Base-by-base conservation (phyloP, 2,888 invertebrate genomes). In the Sclerodermus sp. region DNA sequence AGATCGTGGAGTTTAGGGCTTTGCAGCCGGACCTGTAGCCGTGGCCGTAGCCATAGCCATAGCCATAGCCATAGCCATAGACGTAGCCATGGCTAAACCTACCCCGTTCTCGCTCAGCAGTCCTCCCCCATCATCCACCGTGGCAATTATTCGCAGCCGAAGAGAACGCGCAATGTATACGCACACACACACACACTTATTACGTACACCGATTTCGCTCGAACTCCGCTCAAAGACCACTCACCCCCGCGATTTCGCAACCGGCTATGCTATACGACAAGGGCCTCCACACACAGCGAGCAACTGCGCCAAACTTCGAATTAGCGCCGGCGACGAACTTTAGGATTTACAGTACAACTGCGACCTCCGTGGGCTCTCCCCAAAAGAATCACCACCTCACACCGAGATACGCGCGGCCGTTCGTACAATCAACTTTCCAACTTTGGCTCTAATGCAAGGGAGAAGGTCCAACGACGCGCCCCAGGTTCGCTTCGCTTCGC, bases 271-370 rank as follows among this genome's bases (percentile, higher is more conserved):
- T 23, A 23, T 23, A 23, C 4, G 3, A 23, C 8, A 23, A 5
- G 23, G 8, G 23, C 23, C 23, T 5, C 23, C 8, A 23, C 8
- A 23, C 23, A n/a, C n/a, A n/a, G 36, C 46, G 58, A 49, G 52
- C 62, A 60, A 63, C 58, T 64, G 57, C 59, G 56, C 58, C 64
- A 59, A 69, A 66, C 65, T 68, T 66, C 53, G 61, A 66, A 66
- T 67, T 68, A 68, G 61, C 62, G 50, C 42, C 58, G 57, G 42
- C 58, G 58, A 63, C 60, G 57, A 73, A 70, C 62, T 68, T 60
- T 23, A 57, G 62, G 66, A 71, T 73, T 70, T 69, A 71, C 71
- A 67, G 67, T 73, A 68, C 66, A 68, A 71, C 66, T 67, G 57
- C 57, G 64, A 64, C 64, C 62, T 55, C 58, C 52, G 17, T 47